These are phyloP conservation scores for Xyrauchen texanus DNA, from an alignment of 2,113 vertebrate species.

Conservation along the genomic window DNA sequence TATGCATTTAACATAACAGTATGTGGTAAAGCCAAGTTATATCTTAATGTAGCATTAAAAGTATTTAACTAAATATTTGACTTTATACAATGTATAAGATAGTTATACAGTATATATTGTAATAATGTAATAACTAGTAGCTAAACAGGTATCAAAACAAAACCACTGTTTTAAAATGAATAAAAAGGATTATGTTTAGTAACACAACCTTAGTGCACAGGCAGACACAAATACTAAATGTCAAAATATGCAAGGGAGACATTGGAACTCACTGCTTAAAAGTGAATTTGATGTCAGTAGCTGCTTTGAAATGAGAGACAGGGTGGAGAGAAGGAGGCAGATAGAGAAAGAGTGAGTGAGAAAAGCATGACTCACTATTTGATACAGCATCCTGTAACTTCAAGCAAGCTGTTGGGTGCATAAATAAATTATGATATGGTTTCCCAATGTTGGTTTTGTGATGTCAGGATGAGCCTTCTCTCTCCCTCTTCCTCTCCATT, in stretches of 20 bases:
- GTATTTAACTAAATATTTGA: no score
- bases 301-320: slow-evolving; percentile 23
- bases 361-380: slow-evolving; percentile 50
- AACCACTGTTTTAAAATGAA: neutral
- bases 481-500: slow-evolving; percentile 25
- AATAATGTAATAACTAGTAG: no score
- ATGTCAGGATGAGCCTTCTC: slow-evolving; percentile 31
- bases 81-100: no score
- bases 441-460: slow-evolving; percentile 46
- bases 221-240: neutral
- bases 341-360: slow-evolving; percentile 18
- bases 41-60: no score
- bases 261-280: neutral
- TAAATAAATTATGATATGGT: slow-evolving; percentile 52
- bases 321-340: slow-evolving; percentile 14
- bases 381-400: slow-evolving; percentile 43
- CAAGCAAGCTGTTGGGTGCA: slow-evolving; percentile 40
- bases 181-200: neutral
- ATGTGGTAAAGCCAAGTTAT: neutral
- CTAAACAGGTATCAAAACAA: neutral
- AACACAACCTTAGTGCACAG: neutral
- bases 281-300: slow-evolving; percentile 2
- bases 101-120: no score
- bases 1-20: slow-evolving; percentile 10
- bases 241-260: neutral